Base-by-base conservation (phyloP, 2,888 invertebrate species). In the Pseudolycoriella hygida region DNA sequence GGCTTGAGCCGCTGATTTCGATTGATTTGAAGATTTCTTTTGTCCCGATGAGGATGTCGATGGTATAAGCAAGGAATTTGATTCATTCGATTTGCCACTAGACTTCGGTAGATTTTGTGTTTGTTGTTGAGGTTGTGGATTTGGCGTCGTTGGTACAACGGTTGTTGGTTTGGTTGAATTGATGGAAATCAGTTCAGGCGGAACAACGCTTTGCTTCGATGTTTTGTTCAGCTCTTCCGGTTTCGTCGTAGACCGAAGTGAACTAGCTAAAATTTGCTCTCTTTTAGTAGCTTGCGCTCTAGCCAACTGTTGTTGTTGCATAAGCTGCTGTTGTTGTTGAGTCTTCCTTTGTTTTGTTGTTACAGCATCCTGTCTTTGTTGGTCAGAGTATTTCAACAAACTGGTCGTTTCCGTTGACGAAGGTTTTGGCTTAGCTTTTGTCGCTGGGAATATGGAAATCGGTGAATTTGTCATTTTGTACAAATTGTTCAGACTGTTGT, bases 201-300 rank as follows among this genome's bases (percentile, higher is more conserved):
- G 53, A 25, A 49, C 39, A 15, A 17, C 19, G 14, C n/a, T 2
- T 43, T 20, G 37, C 34, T 46, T 44, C 17, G 18, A 50, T 61
- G 60, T n/a, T 58, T 53, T 38, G 56, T 54, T 15, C 54, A 53
- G 5, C 20, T 41, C 37, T 2, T 14, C 14, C 11, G 40, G 19
- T 18, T 40, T 30, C 18, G 34, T 32, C 8, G 25, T 25, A n/a
- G n/a, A n/a, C 8, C 25, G 25, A 4, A 25, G 25, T 6, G 25
- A 25, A 25, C 25, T 25, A 25, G 25, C 25, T 8, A 25, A 25
- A 25, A 25, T 4, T 25, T 25, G 25, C 8, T 25, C 25, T 6
- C 25, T 4, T 40, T 45, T 42, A 32, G 14, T 31, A 6, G 42
- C 30, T 10, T 17, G 17, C 2, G 17, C 30, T 17, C 12, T 31